Evolutionary conservation across 2,113 vertebrate species (phyloP).

Genomic region (Phalacrocorax carbo): DNA sequence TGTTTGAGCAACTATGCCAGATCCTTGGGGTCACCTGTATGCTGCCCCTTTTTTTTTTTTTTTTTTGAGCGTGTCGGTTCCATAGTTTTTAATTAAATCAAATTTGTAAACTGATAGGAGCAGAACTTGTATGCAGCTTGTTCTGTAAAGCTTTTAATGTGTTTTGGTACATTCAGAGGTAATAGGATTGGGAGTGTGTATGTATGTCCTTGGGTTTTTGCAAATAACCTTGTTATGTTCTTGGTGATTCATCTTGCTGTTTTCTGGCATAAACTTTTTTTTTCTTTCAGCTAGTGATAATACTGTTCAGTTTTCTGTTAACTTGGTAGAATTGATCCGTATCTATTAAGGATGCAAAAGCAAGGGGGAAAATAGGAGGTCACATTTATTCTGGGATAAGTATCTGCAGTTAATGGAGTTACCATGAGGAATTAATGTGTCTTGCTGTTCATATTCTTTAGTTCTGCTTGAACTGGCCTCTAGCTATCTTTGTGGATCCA

Average conservation of each 20-base stretch:
- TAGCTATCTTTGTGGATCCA: not conserved
- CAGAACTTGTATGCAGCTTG: not conserved
- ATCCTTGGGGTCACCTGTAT: not conserved
- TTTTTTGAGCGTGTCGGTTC: not conserved
- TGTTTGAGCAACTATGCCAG: not conserved
- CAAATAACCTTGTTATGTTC: conserved; percentile 5
- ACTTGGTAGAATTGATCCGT: not conserved
- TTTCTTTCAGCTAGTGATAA: not conserved
- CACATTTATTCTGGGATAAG: not conserved
- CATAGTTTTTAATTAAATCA: not conserved
- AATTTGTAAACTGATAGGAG: not conserved
- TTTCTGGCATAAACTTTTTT: not conserved
- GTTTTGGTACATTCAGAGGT: not conserved
- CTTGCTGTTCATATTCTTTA: not conserved
- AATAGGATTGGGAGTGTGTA: not conserved
- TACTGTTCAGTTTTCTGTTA: not conserved
- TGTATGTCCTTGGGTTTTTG: not conserved
- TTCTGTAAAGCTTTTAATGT: not conserved
- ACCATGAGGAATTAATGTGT: not conserved
- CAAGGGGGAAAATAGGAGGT: not conserved
- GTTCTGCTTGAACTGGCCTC: not conserved
- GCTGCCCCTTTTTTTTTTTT: not conserved
- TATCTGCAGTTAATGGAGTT: conserved; percentile 1
- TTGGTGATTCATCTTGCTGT: not conserved
- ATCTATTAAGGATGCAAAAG: not conserved